phyloP scores from a whole-genome alignment of 2,797 vertebrate species.

The Enteromius treurensis region DNA sequence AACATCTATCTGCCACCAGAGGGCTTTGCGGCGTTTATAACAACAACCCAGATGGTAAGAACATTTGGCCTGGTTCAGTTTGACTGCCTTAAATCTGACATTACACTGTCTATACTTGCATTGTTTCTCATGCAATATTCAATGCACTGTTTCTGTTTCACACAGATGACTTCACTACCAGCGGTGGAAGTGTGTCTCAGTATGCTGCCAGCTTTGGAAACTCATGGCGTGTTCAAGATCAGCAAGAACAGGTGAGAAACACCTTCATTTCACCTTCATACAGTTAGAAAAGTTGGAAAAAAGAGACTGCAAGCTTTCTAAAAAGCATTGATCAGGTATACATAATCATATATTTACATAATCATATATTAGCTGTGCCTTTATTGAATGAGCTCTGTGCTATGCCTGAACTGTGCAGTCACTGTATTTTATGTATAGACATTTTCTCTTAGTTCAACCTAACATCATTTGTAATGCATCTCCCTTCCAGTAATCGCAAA shows the following conservation, averaged over 20 bases:
- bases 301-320: not conserved
- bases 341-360: not conserved
- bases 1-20: conserved; percentile 78
- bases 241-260: conserved; percentile 73
- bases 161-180: conserved; percentile 84
- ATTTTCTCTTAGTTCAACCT: too few species aligned
- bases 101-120: not conserved
- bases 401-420: too few species aligned
- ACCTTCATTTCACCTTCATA: not conserved
- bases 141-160: not conserved
- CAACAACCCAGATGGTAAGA: conserved; percentile 76
- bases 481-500: not conserved
- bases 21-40: conserved; percentile 92
- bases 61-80: not conserved
- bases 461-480: not conserved
- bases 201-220: conserved; percentile 85
- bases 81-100: not conserved
- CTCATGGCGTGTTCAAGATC: conserved; percentile 85
- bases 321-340: not conserved
- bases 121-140: not conserved
- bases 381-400: too few species aligned
- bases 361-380: too few species aligned
- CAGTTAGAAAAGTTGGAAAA: not conserved
- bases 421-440: too few species aligned
- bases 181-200: conserved; percentile 68